These are phyloP conservation scores for Anthopleura sola DNA, from an alignment of 64 coral and sea anemone genomes.

Conservation along the genomic window DNA sequence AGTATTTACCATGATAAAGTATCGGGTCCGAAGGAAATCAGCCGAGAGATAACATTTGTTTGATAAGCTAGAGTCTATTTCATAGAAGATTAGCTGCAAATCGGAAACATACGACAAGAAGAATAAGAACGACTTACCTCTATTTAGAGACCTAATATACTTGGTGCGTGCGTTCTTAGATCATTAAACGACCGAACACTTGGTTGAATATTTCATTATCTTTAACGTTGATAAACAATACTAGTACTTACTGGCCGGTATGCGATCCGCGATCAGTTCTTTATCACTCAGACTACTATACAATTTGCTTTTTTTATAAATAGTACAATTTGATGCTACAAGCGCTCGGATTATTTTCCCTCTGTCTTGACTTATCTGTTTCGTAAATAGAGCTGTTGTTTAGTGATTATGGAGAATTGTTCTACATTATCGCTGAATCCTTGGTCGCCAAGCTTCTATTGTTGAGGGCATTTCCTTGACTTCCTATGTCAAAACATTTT, in stretches of 20 bases:
- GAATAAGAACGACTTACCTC: background rate
- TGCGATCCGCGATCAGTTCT: too few relatives aligned
- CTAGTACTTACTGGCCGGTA: background rate
- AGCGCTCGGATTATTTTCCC: background rate
- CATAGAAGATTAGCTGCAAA: background rate
- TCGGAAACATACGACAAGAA: conserved; percentile 7
- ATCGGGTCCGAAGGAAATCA: background rate
- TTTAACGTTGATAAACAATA: background rate
- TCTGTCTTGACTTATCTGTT: background rate
- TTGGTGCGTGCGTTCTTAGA: background rate
- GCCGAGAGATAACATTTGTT: background rate
- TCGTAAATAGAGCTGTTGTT: background rate
- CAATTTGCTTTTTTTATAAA: background rate
- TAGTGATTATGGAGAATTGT: background rate
- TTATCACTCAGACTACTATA: background rate
- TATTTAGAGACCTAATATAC: background rate
- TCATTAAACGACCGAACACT: background rate
- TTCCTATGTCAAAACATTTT: background rate
- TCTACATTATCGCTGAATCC: background rate
- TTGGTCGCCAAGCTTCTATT: background rate
- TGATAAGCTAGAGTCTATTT: background rate
- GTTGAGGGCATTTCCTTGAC: background rate
- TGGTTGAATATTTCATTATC: background rate
- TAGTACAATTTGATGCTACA: background rate
- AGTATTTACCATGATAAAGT: background rate